Conservation (phyloP, 2,113 vertebrate species). For the Oxyura jamaicensis region DNA sequence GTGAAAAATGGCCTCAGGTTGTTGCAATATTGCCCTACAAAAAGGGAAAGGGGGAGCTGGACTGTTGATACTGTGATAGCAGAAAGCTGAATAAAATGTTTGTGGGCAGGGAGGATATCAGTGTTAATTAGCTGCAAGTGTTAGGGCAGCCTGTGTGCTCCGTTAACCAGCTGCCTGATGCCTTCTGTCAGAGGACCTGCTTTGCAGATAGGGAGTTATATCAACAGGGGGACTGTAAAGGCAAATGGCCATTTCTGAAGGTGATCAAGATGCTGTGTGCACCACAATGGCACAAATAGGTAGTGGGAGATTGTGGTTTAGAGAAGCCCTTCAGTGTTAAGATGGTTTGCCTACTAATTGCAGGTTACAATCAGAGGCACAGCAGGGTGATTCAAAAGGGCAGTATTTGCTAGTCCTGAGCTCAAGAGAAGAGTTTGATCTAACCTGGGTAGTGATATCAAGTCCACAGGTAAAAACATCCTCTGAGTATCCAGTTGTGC, state of each 20-base stretch:
- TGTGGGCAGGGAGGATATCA: neutral
- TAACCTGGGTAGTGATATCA: neutral
- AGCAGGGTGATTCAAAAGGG: neutral
- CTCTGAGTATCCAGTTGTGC: neutral
- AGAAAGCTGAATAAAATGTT: neutral
- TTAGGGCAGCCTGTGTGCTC: neutral
- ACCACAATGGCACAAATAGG: neutral
- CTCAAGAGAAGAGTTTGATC: neutral
- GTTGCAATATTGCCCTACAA: neutral
- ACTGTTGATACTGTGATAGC: neutral
- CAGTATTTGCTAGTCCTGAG: neutral
- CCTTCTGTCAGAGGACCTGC: neutral
- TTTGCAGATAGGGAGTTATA: neutral
- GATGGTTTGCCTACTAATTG: neutral
- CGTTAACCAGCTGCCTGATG: neutral
- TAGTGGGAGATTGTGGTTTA: neutral
- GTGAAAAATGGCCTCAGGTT: neutral
- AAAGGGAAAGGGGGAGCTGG: neutral
- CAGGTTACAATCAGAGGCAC: neutral
- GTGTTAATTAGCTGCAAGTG: neutral
- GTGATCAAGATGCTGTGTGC: neutral
- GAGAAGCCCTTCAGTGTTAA: neutral
- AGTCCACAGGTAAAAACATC: neutral
- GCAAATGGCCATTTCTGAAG: neutral
- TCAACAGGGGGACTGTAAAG: neutral